Percentiles rank a stretch among this genome's conserved stretches.
Conservation (phyloP, 2,888 invertebrate species). For the Conops quadrifasciatus region DNA sequence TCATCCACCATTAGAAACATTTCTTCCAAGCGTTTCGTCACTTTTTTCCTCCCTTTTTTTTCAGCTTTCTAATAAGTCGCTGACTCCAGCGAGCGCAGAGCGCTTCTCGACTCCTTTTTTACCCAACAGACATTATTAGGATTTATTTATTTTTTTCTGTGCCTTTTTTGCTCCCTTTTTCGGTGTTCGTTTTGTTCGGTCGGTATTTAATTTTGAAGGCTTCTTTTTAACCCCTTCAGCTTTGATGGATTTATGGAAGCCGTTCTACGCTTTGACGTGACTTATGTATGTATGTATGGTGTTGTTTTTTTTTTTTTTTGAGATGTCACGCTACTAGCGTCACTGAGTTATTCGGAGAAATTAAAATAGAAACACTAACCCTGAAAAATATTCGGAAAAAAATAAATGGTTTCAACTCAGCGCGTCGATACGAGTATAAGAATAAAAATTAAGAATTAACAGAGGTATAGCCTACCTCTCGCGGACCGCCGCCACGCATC, state of each 20-base stretch:
- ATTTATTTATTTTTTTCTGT: not conserved
- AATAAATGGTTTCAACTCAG: no score
- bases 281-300: not conserved
- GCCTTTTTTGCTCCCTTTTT: not conserved
- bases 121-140: not conserved
- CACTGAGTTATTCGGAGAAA: no score
- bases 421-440: no score
- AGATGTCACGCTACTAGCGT: not conserved
- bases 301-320: not conserved
- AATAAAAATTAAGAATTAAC: no score
- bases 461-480: no score
- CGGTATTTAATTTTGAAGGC: not conserved
- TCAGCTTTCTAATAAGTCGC: not conserved
- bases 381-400: not conserved
- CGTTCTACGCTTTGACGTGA: conserved; percentile 12
- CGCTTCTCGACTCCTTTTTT: conserved; percentile 1
- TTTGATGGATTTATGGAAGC: conserved; percentile 20
- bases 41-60: not conserved
- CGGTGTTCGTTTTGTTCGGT: not conserved
- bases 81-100: no score
- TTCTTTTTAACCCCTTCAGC: not conserved
- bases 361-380: not conserved
- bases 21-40: not conserved
- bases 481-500: no score
- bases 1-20: conserved; percentile 9